phyloP scores from a whole-genome alignment of 2,113 vertebrate genomes.

The Baryphthengus martii region DNA sequence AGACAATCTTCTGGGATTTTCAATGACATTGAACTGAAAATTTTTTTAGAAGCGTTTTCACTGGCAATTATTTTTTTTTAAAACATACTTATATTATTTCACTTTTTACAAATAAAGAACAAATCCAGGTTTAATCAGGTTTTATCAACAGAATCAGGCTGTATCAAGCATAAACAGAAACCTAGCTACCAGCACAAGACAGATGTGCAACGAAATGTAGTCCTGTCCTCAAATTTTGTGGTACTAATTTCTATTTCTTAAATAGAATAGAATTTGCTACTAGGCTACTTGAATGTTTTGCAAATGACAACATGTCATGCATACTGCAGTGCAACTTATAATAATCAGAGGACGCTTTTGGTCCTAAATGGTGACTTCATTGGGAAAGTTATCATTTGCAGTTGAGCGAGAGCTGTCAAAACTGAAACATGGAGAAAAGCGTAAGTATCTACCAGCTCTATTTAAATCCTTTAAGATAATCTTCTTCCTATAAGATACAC shows the following conservation, averaged over 20 bases:
- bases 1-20: neutral
- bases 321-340: neutral
- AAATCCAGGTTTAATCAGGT: neutral
- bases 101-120: neutral
- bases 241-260: neutral
- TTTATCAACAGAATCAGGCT: neutral
- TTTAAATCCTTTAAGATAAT: neutral
- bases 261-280: neutral
- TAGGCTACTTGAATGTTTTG: neutral
- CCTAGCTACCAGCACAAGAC: neutral
- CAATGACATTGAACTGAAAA: neutral
- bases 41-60: neutral
- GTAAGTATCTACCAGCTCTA: neutral
- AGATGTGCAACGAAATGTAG: neutral
- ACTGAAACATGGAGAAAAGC: neutral
- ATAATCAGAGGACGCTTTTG: neutral
- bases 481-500: neutral
- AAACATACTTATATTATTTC: neutral
- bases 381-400: neutral
- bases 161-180: neutral
- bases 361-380: neutral
- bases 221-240: neutral
- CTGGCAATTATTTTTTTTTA: neutral
- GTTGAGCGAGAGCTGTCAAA: neutral
- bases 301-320: accelerated